Evolutionary conservation across 2,888 invertebrate genomes (phyloP).

Genomic region (Zele albiditarsus): DNA sequence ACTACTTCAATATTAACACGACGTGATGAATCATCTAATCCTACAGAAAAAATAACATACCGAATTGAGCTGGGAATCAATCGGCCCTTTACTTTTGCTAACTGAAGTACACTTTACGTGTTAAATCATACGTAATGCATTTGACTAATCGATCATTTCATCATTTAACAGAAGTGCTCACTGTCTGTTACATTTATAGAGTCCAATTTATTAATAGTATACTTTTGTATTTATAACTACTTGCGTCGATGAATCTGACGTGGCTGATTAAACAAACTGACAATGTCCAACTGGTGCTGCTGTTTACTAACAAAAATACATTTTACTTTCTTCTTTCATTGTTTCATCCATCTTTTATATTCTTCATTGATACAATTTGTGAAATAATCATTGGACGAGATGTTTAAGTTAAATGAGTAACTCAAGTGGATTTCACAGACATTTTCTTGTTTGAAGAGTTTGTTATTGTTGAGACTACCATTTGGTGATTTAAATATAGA

Average conservation of each 20-base stretch:
- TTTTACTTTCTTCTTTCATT: not conserved
- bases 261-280: constrained; percentile 35
- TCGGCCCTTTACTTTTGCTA: not conserved
- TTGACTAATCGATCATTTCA: constrained; percentile 28
- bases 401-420: not conserved
- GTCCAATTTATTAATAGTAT: constrained; percentile 27
- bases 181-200: constrained; percentile 31
- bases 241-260: constrained; percentile 25
- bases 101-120: not conserved
- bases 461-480: constrained; percentile 49
- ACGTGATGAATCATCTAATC: not conserved
- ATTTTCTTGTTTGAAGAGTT: constrained; percentile 11
- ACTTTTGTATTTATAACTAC: constrained; percentile 16
- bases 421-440: not conserved
- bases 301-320: not conserved
- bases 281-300: constrained; percentile 3
- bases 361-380: not conserved
- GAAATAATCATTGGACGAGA: not conserved
- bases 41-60: not conserved
- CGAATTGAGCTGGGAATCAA: not conserved
- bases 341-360: not conserved
- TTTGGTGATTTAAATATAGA: constrained; percentile 34
- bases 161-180: constrained; percentile 1
- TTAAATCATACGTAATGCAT: not conserved
- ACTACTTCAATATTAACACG: constrained; percentile 2